phyloP scores from a whole-genome alignment of 2,888 invertebrate genomes.

The Ganaspis brasiliensis region DNA sequence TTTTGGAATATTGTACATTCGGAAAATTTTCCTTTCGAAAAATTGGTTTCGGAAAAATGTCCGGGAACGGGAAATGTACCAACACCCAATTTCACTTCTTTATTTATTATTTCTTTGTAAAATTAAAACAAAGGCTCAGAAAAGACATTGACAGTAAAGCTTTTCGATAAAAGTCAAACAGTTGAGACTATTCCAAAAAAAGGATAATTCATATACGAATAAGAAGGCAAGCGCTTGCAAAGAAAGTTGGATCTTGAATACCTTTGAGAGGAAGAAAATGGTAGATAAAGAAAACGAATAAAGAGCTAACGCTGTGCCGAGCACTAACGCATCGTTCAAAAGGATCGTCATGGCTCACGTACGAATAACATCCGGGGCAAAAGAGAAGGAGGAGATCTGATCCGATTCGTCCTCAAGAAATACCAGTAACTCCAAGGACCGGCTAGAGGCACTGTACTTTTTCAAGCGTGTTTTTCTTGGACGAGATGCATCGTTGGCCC shows the following conservation, averaged over 20 bases:
- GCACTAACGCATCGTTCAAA: constrained; percentile 62
- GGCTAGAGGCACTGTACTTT: constrained; percentile 58
- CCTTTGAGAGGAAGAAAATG: constrained; percentile 61
- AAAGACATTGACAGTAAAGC: not conserved
- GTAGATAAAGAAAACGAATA: constrained; percentile 55
- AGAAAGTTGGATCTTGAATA: constrained; percentile 59
- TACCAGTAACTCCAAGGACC: constrained; percentile 63
- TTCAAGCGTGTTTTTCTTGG: constrained; percentile 62
- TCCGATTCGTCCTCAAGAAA: constrained; percentile 61
- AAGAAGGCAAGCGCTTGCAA: constrained; percentile 58
- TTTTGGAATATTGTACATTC: no score
- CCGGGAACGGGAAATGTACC: no score
- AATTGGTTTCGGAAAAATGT: no score
- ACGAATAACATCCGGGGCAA: constrained; percentile 63
- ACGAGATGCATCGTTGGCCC: constrained; percentile 62
- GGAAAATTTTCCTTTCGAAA: no score
- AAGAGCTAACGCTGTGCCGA: constrained; percentile 50
- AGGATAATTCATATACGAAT: constrained; percentile 62
- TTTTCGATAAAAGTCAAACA: not conserved
- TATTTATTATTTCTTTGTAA: no score
- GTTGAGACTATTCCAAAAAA: constrained; percentile 17
- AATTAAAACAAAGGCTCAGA: not conserved
- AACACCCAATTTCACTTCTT: no score
- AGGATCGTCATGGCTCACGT: constrained; percentile 62
- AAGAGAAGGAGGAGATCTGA: constrained; percentile 56